phyloP scores from a whole-genome alignment of 2,113 vertebrate species.

The Pycnonotus jocosus region DNA sequence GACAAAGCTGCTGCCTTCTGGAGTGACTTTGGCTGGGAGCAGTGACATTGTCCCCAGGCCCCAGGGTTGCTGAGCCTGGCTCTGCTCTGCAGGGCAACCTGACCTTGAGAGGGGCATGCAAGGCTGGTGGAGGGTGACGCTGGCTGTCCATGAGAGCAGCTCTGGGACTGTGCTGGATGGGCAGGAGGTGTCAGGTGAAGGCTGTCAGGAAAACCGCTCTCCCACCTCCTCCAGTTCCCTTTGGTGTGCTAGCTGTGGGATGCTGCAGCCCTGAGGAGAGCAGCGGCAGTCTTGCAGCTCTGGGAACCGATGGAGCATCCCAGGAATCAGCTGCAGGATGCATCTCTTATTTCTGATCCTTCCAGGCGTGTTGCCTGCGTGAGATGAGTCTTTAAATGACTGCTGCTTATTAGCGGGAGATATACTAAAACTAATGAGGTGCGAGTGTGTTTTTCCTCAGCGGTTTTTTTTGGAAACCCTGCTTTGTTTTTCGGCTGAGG shows the following conservation, averaged over 20 bases:
- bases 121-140: neutral
- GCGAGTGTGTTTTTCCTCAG: constrained; percentile 16
- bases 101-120: neutral
- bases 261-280: neutral
- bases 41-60: neutral
- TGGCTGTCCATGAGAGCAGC: neutral
- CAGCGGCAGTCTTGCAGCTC: neutral
- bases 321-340: neutral
- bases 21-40: neutral
- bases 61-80: rapidly evolving
- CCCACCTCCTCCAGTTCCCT: rapidly evolving
- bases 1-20: neutral
- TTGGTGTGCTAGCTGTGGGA: neutral
- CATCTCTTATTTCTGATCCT: neutral
- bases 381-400: constrained; percentile 44
- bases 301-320: neutral
- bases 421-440: constrained; percentile 52
- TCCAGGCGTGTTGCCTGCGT: rapidly evolving
- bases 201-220: neutral
- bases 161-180: neutral
- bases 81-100: neutral
- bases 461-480: constrained; percentile 31
- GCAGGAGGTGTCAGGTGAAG: neutral
- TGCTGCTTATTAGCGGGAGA: constrained; percentile 32
- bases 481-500: constrained; percentile 56